These are phyloP conservation scores for Hirtodrosophila confusa DNA, from an alignment of 2,888 invertebrate species.

Conservation along the genomic window DNA sequence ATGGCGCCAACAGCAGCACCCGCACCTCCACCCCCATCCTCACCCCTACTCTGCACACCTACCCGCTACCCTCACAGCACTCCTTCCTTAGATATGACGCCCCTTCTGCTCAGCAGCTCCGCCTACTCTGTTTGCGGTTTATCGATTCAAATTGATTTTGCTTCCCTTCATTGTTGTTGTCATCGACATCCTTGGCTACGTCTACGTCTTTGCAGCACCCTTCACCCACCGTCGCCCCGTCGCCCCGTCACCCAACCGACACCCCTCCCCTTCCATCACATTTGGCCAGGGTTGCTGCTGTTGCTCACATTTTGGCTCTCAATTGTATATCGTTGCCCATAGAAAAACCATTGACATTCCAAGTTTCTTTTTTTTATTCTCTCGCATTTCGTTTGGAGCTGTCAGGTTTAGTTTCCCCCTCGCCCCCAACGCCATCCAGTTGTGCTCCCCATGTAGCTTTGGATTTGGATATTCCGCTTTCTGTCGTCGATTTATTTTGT, in stretches of 20 bases:
- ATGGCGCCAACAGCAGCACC: background rate
- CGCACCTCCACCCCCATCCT: background rate
- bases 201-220: conserved; percentile 37
- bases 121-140: conserved; percentile 68
- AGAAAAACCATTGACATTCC: conserved; percentile 61
- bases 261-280: background rate
- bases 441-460: conserved; percentile 3
- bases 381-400: conserved; percentile 18
- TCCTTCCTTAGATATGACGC: too few relatives aligned
- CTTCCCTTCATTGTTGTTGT: conserved; percentile 49
- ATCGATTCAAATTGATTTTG: conserved; percentile 76
- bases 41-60: background rate
- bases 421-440: background rate
- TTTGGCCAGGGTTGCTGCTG: conserved; percentile 2
- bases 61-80: too few relatives aligned
- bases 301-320: conserved; percentile 22
- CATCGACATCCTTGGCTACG: conserved; percentile 57
- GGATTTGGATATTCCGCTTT: conserved; percentile 26
- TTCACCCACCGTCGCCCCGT: too few relatives aligned
- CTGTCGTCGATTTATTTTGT: conserved; percentile 66
- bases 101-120: conserved; percentile 13
- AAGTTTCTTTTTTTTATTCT: conserved; percentile 33
- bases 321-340: conserved; percentile 42
- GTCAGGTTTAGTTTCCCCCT: too few relatives aligned
- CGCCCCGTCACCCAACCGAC: background rate